These are phyloP conservation scores for Bergia sp. DNA, from an alignment of 92 coral and sea anemone genomes.

Conservation along the genomic window DNA sequence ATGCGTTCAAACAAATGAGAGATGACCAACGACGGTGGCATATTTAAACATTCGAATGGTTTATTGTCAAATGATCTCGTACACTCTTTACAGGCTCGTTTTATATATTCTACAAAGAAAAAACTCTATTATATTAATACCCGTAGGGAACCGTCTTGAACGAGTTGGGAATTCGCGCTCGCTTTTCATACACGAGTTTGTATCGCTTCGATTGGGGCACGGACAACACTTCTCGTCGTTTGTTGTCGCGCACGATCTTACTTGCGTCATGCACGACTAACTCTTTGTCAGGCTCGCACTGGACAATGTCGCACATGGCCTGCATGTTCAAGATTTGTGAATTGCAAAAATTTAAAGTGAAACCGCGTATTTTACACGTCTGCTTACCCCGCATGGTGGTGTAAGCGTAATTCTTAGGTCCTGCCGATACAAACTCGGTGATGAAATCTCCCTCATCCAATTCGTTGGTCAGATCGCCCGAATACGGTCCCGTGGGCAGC, in stretches of 20 bases:
- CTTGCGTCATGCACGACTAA: background rate
- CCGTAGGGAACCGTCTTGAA: background rate
- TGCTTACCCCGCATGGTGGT: background rate
- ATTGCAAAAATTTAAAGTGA: background rate
- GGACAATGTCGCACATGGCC: background rate
- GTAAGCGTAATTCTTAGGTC: background rate
- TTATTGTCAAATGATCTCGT: no score
- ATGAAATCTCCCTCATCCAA: background rate
- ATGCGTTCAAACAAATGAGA: background rate
- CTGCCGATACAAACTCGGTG: background rate
- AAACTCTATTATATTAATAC: no score
- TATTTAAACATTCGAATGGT: background rate
- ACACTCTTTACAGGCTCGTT: no score
- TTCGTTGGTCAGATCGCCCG: background rate
- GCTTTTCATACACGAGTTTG: background rate
- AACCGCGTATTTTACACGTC: background rate
- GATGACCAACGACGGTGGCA: background rate
- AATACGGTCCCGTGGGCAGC: background rate
- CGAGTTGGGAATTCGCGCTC: background rate
- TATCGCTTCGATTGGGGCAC: background rate
- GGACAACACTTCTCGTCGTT: background rate
- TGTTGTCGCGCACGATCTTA: background rate
- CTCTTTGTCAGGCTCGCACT: background rate
- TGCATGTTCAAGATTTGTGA: background rate
- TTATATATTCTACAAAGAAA: no score